Conservation (phyloP, 2,888 invertebrate genomes). For the Mystacides longicornis region DNA sequence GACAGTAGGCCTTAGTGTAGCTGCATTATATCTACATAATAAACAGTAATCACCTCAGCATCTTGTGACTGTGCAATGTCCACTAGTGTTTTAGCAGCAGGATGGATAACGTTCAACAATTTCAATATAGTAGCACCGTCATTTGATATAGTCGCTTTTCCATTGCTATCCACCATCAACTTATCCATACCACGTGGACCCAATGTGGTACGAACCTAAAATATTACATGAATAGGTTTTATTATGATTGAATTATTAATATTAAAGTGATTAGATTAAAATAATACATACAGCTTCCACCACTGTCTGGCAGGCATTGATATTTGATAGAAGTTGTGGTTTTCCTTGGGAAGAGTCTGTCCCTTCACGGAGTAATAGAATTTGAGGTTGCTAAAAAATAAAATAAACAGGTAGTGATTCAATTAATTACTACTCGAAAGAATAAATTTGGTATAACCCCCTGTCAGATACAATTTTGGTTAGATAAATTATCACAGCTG, state of each 20-base stretch:
- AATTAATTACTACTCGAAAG: not conserved
- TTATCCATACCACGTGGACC: slow-evolving; percentile 99
- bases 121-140: slow-evolving; percentile 99
- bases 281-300: slow-evolving; percentile 79
- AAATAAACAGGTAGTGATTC: not conserved
- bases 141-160: slow-evolving; percentile 95
- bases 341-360: slow-evolving; percentile 95
- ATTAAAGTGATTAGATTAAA: not conserved
- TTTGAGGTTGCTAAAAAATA: slow-evolving; percentile 86
- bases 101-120: slow-evolving; percentile 94
- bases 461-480: too few species aligned
- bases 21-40: too few species aligned
- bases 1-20: not conserved
- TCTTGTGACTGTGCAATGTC: slow-evolving; percentile 99
- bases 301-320: slow-evolving; percentile 92
- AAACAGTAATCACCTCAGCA: slow-evolving; percentile 84
- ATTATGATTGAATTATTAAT: not conserved
- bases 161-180: slow-evolving; percentile 82
- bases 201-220: slow-evolving; percentile 77
- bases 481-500: slow-evolving; percentile 1
- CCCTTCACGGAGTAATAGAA: slow-evolving; percentile 94
- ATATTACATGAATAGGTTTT: slow-evolving; percentile 4
- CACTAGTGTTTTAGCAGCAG: slow-evolving; percentile 94
- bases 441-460: too few species aligned
- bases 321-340: slow-evolving; percentile 92